Percentiles rank a stretch among this genome's conserved stretches.
phyloP scores from a whole-genome alignment of 2,113 vertebrate genomes.

The Morone saxatilis region DNA sequence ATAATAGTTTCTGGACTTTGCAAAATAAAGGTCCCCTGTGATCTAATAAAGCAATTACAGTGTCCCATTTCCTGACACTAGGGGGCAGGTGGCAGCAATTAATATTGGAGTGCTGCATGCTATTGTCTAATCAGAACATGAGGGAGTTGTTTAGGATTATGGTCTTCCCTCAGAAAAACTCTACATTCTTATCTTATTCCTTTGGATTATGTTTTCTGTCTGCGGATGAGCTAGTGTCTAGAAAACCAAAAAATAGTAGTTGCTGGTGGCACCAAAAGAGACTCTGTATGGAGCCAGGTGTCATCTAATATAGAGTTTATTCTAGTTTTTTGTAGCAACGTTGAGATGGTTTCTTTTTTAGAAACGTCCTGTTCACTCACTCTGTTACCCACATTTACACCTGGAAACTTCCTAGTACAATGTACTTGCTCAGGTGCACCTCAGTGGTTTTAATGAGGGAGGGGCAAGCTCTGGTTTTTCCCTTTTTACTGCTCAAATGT shows the following conservation, averaged over 20 bases:
- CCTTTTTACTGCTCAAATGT: not conserved
- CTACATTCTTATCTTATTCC: no score
- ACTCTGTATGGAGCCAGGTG: not conserved
- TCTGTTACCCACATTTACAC: not conserved
- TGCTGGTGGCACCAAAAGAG: not conserved
- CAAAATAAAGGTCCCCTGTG: not conserved
- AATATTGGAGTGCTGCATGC: not conserved
- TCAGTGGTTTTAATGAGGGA: not conserved
- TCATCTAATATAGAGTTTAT: no score
- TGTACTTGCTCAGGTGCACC: conserved; percentile 7
- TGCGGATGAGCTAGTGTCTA: not conserved
- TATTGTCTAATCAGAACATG: not conserved
- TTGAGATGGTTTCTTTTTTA: not conserved
- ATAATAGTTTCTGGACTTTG: not conserved
- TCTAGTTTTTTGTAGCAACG: not conserved
- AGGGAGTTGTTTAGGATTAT: not conserved
- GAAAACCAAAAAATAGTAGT: not conserved
- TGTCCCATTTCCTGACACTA: conserved; percentile 34
- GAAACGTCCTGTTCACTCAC: not conserved
- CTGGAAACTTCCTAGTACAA: conserved; percentile 10
- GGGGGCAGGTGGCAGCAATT: conserved; percentile 49
- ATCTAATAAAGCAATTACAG: not conserved
- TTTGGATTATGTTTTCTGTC: not conserved
- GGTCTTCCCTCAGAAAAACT: not conserved
- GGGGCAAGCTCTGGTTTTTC: not conserved